Base-by-base conservation (phyloP, 2,113 vertebrate genomes). In the Acinonyx jubatus region DNA sequence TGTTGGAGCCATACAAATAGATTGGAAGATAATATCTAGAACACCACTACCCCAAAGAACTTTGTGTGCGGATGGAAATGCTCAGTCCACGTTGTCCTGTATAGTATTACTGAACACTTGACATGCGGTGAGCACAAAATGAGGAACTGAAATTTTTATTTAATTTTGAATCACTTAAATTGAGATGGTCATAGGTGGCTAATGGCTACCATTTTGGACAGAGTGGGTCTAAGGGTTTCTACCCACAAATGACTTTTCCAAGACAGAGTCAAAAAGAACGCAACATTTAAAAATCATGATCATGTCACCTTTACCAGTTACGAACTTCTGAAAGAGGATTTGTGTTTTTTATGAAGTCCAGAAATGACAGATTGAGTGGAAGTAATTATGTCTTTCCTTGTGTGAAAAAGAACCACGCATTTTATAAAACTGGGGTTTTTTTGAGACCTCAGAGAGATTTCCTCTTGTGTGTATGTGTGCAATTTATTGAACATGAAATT, bases 351-450 rank as follows among this genome's bases (percentile, higher is more conserved):
- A 41, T 73, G 50, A 89, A 41, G 11, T 8, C 31, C 50, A 66
- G 38, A 95, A 88, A 92, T 96, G 48, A 89, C 50, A 18, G 52
- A 68, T 79, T 86, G 41, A 89, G 23, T 90, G 52, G 73, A 74
- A 81, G 73, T 65, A 61, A 36, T 90, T 48, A 78, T 82, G 95
- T 96, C 65, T 52, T 93, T 78, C 66, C 61, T 89, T 69, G 25
- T 65, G 9, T 41, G 74, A 68, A 86, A 85, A 66, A 68, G 15
- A 91, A 36, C 29, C 50, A n/a, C n/a, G 21, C 48, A 52, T 71
- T 95, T 95, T 96, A 21, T 65, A 81, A 95, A 96, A 92, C 52
- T 82, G 69, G 18, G 16, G 45, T 9, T 97, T 94, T 96, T 81
- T 71, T 83, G 27, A 87, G 84, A 69, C 48, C 48, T 80, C 81